A percentile compares a stretch with the other conserved stretches of the same genome.
These are phyloP conservation scores for Hymenopus coronatus DNA, from an alignment of 2,888 invertebrate genomes.

Conservation along the genomic window DNA sequence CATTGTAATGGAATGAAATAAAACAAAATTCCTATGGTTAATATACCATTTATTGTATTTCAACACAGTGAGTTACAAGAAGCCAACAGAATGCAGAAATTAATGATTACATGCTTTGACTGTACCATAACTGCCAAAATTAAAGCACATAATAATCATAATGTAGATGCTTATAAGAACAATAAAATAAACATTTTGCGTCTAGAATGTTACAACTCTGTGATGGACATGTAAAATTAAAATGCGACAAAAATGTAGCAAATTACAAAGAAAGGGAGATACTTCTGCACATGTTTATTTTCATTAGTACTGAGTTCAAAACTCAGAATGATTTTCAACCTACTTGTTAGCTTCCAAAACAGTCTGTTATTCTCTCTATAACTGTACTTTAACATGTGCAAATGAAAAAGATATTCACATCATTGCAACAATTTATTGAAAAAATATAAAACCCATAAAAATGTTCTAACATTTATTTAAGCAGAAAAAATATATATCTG, in stretches of 20 bases:
- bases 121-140: background rate
- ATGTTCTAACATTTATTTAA: background rate
- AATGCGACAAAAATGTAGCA: background rate
- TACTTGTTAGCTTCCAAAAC: background rate
- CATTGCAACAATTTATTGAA: background rate
- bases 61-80: background rate
- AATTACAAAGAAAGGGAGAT: background rate
- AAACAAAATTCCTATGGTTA: background rate
- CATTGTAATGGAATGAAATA: background rate
- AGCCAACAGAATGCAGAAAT: background rate
- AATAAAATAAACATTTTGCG: background rate
- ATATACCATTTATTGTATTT: background rate
- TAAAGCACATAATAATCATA: background rate
- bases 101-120: background rate
- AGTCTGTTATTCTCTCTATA: background rate
- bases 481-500: background rate
- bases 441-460: background rate
- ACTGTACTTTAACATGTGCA: background rate
- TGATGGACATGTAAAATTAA: background rate
- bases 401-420: background rate
- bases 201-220: background rate
- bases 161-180: background rate
- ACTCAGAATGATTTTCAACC: background rate
- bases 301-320: background rate
- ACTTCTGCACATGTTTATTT: background rate